Conservation (phyloP, 2,113 vertebrate genomes). For the Syngnathus floridae region DNA sequence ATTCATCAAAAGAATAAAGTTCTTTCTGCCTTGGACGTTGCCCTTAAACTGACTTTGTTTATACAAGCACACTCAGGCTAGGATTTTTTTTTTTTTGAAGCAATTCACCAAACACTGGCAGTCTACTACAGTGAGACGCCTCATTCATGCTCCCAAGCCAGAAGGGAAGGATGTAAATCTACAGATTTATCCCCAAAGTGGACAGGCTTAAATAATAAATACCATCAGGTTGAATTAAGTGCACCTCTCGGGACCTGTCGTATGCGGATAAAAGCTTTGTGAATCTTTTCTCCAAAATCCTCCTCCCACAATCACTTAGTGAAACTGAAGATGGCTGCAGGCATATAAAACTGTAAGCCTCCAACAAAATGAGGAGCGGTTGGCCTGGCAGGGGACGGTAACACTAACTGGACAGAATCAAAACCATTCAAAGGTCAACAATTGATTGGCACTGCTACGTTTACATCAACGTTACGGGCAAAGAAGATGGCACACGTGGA, state of each 20-base stretch:
- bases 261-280: slow-evolving; percentile 16
- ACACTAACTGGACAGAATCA: slow-evolving; percentile 43
- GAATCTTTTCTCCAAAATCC: slow-evolving; percentile 11
- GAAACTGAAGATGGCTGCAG: slow-evolving; percentile 2
- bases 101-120: slow-evolving; percentile 11
- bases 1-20: slow-evolving; percentile 26
- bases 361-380: slow-evolving; percentile 35
- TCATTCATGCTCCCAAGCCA: slow-evolving; percentile 49
- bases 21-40: slow-evolving; percentile 11
- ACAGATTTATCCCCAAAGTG: slow-evolving; percentile 40
- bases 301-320: not conserved
- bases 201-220: slow-evolving; percentile 29
- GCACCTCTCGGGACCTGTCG: slow-evolving; percentile 14
- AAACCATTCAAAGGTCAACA: too few species aligned
- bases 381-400: slow-evolving; percentile 40
- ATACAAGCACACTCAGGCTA: slow-evolving; percentile 39
- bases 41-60: slow-evolving; percentile 35
- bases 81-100: slow-evolving; percentile 22
- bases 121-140: slow-evolving; percentile 33
- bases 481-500: slow-evolving; percentile 26
- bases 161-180: slow-evolving; percentile 29
- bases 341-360: slow-evolving; percentile 37
- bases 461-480: slow-evolving; percentile 10
- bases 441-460: not conserved
- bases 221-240: slow-evolving; percentile 28